Conservation (phyloP, 1,140 invertebrate genomes). For the Vanessa tameamea region DNA sequence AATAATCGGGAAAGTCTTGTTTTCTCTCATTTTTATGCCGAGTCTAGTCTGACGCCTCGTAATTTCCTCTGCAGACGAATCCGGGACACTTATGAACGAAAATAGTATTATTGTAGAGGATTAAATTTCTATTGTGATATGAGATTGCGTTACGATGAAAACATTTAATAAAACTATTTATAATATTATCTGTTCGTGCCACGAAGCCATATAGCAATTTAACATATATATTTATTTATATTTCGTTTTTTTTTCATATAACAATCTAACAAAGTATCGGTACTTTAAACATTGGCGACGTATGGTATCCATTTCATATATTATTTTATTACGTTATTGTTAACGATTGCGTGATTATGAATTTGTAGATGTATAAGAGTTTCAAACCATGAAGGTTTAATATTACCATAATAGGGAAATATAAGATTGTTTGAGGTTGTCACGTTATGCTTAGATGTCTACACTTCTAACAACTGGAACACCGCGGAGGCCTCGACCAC, state of each 20-base stretch:
- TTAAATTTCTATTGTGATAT: constrained; percentile 28
- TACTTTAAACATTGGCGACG: too few relatives aligned
- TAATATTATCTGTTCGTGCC: neutral
- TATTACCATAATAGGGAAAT: constrained; percentile 25
- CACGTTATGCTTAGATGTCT: constrained; percentile 24
- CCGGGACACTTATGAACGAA: constrained; percentile 35
- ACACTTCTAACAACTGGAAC: constrained; percentile 22
- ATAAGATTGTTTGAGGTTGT: constrained; percentile 29
- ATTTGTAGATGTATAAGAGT: neutral
- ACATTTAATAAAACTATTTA: constrained; percentile 10
- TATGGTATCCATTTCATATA: too few relatives aligned
- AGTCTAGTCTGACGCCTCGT: constrained; percentile 34
- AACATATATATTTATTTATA: too few relatives aligned
- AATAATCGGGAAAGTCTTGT: neutral
- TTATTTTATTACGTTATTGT: too few relatives aligned
- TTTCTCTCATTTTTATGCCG: neutral
- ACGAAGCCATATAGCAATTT: neutral
- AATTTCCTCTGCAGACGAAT: constrained; percentile 52
- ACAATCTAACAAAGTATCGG: too few relatives aligned
- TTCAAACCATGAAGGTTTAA: constrained; percentile 6
- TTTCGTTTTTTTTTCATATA: neutral
- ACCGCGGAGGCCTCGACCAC: constrained; percentile 17
- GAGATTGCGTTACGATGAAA: constrained; percentile 6
- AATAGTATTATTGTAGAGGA: constrained; percentile 32
- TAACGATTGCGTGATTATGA: neutral